Evolutionary conservation across 2,113 vertebrate genomes (phyloP).

Genomic region (Pangasianodon hypophthalmus): DNA sequence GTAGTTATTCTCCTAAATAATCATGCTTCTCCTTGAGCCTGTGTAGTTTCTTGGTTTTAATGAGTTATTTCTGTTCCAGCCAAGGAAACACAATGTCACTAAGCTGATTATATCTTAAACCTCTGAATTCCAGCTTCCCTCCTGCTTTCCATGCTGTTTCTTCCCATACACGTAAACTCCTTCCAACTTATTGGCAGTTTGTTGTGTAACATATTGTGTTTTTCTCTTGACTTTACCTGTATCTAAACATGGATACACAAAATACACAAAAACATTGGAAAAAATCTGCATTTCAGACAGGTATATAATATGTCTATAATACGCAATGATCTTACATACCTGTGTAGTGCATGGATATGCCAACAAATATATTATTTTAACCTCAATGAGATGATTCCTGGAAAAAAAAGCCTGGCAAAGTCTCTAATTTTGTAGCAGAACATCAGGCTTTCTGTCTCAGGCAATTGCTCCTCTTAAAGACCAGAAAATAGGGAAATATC

Average conservation of each 20-base stretch:
- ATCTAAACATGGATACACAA: neutral
- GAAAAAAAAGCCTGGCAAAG: neutral
- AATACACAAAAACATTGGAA: neutral
- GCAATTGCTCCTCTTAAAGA: constrained; percentile 9
- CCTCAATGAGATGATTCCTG: neutral
- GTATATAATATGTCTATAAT: neutral
- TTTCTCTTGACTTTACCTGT: neutral
- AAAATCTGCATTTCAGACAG: neutral
- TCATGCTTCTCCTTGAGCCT: constrained; percentile 30
- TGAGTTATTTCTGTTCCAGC: constrained; percentile 41
- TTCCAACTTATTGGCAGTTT: neutral
- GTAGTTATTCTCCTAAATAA: constrained; percentile 27
- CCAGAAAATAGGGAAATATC: neutral
- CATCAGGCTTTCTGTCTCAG: constrained; percentile 4
- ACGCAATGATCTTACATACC: neutral
- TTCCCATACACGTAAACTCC: neutral
- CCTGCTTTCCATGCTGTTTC: constrained; percentile 22
- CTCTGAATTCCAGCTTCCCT: constrained; percentile 45
- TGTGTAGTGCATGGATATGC: neutral
- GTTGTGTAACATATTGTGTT: neutral
- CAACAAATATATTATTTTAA: neutral
- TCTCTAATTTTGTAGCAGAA: neutral
- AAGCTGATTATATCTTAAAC: constrained; percentile 45
- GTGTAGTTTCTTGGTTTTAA: constrained; percentile 46
- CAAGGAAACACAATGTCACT: constrained; percentile 45